phyloP scores from a whole-genome alignment of 2,888 invertebrate genomes.

The Nezara viridula region DNA sequence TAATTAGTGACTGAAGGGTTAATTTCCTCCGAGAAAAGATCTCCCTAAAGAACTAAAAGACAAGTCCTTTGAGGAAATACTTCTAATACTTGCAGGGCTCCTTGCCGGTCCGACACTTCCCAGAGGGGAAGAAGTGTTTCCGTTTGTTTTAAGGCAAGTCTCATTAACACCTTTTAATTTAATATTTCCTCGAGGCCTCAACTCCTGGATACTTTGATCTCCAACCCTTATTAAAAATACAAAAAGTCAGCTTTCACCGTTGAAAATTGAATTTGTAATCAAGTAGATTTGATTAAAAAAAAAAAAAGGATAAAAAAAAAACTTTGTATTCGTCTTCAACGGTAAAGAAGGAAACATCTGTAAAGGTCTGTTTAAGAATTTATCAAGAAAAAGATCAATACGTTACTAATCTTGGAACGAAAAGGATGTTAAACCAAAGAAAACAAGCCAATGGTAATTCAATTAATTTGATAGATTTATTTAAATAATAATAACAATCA shows the following conservation, averaged over 20 bases:
- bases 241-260: not conserved
- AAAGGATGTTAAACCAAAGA: no score
- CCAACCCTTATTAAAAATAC: constrained; percentile 22
- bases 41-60: not conserved
- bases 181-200: not conserved
- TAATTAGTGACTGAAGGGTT: constrained; percentile 44
- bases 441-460: no score
- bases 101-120: constrained; percentile 13
- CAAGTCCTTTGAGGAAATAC: constrained; percentile 46
- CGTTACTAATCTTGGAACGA: not conserved
- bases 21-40: constrained; percentile 45
- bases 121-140: constrained; percentile 19
- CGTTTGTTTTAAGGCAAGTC: constrained; percentile 56
- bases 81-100: constrained; percentile 9
- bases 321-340: no score
- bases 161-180: constrained; percentile 58
- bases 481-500: no score
- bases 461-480: no score
- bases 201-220: constrained; percentile 31
- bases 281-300: not conserved
- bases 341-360: not conserved
- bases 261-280: not conserved
- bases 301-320: not conserved
- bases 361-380: no score
- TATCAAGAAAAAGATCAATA: no score